Evolutionary conservation across 2,113 vertebrate genomes (phyloP).

Genomic region (Charadrius vociferus): DNA sequence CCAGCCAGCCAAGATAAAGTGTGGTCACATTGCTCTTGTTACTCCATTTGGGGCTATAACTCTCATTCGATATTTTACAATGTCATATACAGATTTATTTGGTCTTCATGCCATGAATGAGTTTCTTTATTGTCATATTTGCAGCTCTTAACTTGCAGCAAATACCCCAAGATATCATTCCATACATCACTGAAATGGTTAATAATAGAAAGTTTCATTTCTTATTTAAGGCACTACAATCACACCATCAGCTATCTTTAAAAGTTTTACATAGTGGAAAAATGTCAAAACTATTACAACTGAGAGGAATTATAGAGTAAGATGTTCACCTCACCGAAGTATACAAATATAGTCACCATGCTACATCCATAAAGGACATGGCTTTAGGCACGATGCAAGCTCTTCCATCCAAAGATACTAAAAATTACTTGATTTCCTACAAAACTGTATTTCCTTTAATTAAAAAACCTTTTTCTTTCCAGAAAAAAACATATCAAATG

Average conservation of each 20-base stretch:
- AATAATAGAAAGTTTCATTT: not conserved
- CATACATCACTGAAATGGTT: not conserved
- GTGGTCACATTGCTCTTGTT: not conserved
- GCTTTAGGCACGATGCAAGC: not conserved
- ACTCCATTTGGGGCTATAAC: not conserved
- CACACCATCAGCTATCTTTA: not conserved
- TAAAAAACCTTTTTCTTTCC: not conserved
- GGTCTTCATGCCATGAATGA: not conserved
- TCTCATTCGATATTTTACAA: not conserved
- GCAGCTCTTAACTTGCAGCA: not conserved
- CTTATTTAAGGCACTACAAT: not conserved
- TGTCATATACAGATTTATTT: not conserved
- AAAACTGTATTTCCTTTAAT: not conserved
- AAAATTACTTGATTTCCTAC: not conserved
- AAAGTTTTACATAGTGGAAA: not conserved
- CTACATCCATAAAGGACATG: not conserved
- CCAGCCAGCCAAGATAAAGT: not conserved
- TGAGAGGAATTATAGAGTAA: not conserved
- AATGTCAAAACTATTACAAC: not conserved
- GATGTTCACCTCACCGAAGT: not conserved
- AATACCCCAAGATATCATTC: not conserved
- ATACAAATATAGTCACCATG: not conserved
- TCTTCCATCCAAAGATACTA: not conserved
- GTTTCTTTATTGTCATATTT: not conserved
- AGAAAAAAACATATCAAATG: not conserved